phyloP scores from a whole-genome alignment of 2,797 vertebrate genomes.

The Carduelis carduelis region DNA sequence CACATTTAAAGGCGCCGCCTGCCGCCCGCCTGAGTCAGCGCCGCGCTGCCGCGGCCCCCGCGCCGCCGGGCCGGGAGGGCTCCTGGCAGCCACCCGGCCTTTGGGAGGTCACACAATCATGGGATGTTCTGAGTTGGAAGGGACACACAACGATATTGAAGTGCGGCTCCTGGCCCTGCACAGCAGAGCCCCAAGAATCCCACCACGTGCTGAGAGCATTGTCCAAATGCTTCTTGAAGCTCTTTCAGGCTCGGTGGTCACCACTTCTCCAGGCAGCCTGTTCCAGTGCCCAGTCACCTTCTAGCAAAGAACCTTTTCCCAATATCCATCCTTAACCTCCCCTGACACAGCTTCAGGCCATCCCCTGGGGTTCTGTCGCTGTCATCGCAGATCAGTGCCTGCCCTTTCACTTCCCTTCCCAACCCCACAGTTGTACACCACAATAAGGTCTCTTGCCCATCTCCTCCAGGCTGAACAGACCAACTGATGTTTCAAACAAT shows the following conservation, averaged over 20 bases:
- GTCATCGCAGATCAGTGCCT: neutral
- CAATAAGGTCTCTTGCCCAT: neutral
- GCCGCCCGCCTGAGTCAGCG: conserved; percentile 22
- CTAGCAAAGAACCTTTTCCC: neutral
- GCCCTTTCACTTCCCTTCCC: neutral
- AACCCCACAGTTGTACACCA: neutral
- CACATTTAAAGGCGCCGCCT: conserved; percentile 49
- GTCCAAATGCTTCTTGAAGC: neutral
- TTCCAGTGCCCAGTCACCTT: neutral
- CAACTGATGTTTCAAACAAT: neutral
- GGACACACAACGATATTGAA: neutral
- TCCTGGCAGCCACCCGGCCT: rapidly evolving
- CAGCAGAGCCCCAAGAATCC: neutral
- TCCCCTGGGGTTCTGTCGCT: neutral
- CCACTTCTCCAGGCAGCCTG: neutral
- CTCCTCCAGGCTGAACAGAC: neutral
- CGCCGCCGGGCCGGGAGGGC: neutral
- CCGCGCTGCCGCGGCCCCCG: neutral
- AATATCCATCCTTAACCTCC: neutral
- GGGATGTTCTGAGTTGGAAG: neutral
- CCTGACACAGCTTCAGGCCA: neutral
- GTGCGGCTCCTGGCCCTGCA: neutral
- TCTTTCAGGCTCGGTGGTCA: neutral
- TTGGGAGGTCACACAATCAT: neutral
- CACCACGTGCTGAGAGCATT: neutral